Evolutionary conservation across 2,113 vertebrate genomes (phyloP).

Genomic region (Ceyx cyanopectus): DNA sequence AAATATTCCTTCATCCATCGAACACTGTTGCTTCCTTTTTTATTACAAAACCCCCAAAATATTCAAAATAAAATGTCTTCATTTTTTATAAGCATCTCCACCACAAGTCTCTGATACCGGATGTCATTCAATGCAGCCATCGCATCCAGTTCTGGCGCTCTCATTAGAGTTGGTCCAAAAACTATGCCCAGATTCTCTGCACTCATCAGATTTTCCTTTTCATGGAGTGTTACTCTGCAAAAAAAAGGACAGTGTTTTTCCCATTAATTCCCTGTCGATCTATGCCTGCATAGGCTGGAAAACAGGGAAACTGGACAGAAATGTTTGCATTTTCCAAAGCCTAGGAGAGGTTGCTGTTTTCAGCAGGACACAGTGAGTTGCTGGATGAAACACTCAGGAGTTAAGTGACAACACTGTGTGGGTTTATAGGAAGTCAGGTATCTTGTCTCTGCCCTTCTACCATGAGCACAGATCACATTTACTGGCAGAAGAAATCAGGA

Average conservation of each 20-base stretch:
- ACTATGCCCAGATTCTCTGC: constrained; percentile 97
- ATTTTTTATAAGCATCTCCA: constrained; percentile 98
- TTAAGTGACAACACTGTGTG: accelerated
- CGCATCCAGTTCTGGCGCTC: constrained; percentile 90
- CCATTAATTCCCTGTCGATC: background rate
- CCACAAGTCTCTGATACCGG: constrained; percentile 98
- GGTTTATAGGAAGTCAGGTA: background rate
- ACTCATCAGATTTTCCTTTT: constrained; percentile 96
- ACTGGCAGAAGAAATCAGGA: background rate
- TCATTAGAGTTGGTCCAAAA: constrained; percentile 97
- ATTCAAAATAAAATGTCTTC: constrained; percentile 94
- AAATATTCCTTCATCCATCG: constrained; percentile 81
- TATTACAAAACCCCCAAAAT: constrained; percentile 73
- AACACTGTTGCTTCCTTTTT: constrained; percentile 71
- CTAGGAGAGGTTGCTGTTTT: background rate
- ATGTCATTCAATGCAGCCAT: constrained; percentile 96
- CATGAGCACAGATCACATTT: accelerated
- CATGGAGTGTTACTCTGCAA: constrained; percentile 91
- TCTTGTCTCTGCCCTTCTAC: background rate
- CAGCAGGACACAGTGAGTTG: background rate
- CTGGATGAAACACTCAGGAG: background rate
- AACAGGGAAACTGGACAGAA: background rate
- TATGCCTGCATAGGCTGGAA: background rate
- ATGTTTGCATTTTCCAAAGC: background rate
- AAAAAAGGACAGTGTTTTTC: constrained; percentile 12